Percentiles rank a stretch among this genome's conserved stretches.
Evolutionary conservation across 1,140 invertebrate species (phyloP).

Genomic region (Trypoxylus dichotomus): DNA sequence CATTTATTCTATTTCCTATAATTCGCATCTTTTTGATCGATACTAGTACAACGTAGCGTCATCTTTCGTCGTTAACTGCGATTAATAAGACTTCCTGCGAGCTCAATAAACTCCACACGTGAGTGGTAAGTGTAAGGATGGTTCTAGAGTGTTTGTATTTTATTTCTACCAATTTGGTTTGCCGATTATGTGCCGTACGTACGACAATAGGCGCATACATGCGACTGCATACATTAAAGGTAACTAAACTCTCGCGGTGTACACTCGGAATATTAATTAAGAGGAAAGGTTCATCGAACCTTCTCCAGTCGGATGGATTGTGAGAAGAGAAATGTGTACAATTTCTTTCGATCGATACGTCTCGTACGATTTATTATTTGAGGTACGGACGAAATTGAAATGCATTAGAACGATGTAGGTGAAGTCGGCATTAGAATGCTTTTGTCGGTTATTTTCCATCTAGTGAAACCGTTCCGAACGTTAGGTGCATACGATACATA

Average conservation of each 20-base stretch:
- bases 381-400: background rate
- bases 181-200: background rate
- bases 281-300: background rate
- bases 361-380: background rate
- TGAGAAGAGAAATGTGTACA: slow-evolving; percentile 2
- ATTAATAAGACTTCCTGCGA: too few relatives aligned
- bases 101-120: too few relatives aligned
- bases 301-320: background rate
- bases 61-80: too few relatives aligned
- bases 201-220: background rate
- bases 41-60: too few relatives aligned
- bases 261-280: background rate
- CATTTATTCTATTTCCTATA: too few relatives aligned
- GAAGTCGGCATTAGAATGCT: background rate
- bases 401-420: background rate
- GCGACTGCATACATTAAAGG: background rate
- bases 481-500: background rate
- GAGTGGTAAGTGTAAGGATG: too few relatives aligned
- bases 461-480: background rate
- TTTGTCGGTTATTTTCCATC: background rate
- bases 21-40: too few relatives aligned
- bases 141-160: background rate
- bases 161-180: background rate
- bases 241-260: background rate
- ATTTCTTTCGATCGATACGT: background rate